Base-by-base conservation (phyloP, 2,113 vertebrate genomes). In the Myodes glareolus region DNA sequence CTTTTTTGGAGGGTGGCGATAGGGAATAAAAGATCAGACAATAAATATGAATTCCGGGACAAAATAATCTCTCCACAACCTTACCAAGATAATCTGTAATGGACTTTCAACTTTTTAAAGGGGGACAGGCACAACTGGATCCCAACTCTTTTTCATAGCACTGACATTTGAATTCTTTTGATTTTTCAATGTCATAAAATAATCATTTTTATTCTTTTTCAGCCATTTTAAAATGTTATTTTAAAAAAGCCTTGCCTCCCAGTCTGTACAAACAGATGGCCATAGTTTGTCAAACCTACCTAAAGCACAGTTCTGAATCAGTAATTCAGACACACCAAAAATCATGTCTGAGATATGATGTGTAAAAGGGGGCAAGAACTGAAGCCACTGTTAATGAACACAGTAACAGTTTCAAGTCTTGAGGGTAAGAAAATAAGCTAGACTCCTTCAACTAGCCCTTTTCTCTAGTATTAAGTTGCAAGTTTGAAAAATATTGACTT, bases 401-500 rank as follows among this genome's bases (percentile, higher is more conserved):
- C 29, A 55, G 50, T 81, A 73, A 91, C 50, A 39, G 73, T 47
- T 75, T 73, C 45, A 86, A 73, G 67, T 80, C 55, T 50, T 39
- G 0, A 42, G 19, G 25, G 31, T 91, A 58, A 87, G 55, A 55
- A 91, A 73, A 65, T 73, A 86, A 93, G 25, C 73, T 85, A 50
- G 50, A 87, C 81, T 88, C 31, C 68, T 68, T 91, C 65, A 73
- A 45, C 39, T 58, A 52, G 58, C 50, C 55, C 63, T 90, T 92
- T 85, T 77, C 78, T 52, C 72, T 87, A 50, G 52, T 86, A 75
- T 42, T 80, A 94, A 80, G 61, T 8, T 86, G 42, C n/a, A 97
- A 76, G 52, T 88, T 75, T 97, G 80, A 92, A 93, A 96, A 96
- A 81, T 45, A 90, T 0, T 81, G 21, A 94, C 85, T 96, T 84